Percentiles rank a stretch among this genome's conserved stretches.
Evolutionary conservation across 2,113 vertebrate genomes (phyloP).

Genomic region (Malurus cyaneus): DNA sequence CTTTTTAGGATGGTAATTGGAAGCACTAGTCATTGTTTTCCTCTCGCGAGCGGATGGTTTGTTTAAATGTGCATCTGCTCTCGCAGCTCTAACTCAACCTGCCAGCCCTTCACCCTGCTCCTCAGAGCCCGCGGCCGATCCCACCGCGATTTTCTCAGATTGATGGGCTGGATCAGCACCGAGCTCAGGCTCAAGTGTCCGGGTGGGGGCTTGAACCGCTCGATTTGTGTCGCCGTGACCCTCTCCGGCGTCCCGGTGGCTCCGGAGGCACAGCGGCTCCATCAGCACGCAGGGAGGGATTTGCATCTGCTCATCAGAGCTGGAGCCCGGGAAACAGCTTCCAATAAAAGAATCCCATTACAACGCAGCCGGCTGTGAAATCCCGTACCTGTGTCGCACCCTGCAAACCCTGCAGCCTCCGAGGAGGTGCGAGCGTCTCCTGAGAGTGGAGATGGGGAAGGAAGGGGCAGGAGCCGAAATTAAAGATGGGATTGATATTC

Average conservation of each 20-base stretch:
- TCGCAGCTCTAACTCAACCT: background rate
- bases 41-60: background rate
- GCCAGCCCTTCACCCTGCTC: background rate
- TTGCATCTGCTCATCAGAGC: slow-evolving; percentile 49
- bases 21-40: slow-evolving; percentile 58
- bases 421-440: background rate
- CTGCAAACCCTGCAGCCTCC: background rate
- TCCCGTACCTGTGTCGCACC: slow-evolving; percentile 8
- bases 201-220: background rate
- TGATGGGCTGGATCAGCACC: background rate
- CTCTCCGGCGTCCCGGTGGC: background rate
- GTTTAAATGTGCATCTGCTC: slow-evolving; percentile 13
- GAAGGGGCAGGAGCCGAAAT: background rate
- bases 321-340: slow-evolving; percentile 40
- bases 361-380: slow-evolving; percentile 62
- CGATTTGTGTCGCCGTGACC: accelerated
- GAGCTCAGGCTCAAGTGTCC: background rate
- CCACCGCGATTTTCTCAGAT: accelerated
- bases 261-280: background rate
- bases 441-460: background rate
- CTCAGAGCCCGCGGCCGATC: background rate
- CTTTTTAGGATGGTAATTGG: slow-evolving; percentile 50
- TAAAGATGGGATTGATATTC: background rate
- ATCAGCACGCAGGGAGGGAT: slow-evolving; percentile 8
- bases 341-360: slow-evolving; percentile 55